phyloP scores from a whole-genome alignment of 2,113 vertebrate genomes.

The Myiopsitta monachus region DNA sequence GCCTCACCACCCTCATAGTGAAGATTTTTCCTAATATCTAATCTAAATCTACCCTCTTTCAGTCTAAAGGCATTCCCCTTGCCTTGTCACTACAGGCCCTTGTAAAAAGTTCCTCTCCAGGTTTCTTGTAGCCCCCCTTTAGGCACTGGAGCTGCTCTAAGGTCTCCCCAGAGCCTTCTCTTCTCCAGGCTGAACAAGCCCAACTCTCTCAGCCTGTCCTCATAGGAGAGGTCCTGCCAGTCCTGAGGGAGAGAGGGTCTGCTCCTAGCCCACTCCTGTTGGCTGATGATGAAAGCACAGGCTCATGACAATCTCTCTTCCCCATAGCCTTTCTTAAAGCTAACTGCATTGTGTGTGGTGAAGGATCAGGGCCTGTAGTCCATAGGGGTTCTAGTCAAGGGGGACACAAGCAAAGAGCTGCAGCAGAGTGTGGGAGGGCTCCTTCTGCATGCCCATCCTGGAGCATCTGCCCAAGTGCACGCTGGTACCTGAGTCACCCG shows the following conservation, averaged over 20 bases:
- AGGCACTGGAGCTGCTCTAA: neutral
- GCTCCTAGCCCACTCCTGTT: neutral
- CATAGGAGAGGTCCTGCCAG: neutral
- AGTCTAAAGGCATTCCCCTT: neutral
- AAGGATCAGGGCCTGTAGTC: neutral
- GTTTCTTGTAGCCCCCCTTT: neutral
- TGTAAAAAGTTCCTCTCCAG: neutral
- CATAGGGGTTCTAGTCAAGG: neutral
- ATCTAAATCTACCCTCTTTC: neutral
- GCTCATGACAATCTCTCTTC: fast-evolving
- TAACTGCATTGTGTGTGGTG: fast-evolving
- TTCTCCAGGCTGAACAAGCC: neutral
- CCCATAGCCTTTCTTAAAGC: neutral
- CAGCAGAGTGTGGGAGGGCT: neutral
- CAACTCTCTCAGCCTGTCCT: neutral
- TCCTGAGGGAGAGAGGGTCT: fast-evolving
- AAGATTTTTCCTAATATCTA: neutral
- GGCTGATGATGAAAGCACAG: neutral
- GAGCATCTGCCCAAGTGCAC: fast-evolving
- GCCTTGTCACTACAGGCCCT: neutral
- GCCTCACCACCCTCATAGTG: neutral
- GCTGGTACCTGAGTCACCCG: neutral
- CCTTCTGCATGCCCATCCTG: neutral
- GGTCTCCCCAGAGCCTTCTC: neutral
- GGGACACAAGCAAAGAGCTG: neutral